Conservation (phyloP, 1,140 invertebrate genomes). For the Augochlora pura region DNA sequence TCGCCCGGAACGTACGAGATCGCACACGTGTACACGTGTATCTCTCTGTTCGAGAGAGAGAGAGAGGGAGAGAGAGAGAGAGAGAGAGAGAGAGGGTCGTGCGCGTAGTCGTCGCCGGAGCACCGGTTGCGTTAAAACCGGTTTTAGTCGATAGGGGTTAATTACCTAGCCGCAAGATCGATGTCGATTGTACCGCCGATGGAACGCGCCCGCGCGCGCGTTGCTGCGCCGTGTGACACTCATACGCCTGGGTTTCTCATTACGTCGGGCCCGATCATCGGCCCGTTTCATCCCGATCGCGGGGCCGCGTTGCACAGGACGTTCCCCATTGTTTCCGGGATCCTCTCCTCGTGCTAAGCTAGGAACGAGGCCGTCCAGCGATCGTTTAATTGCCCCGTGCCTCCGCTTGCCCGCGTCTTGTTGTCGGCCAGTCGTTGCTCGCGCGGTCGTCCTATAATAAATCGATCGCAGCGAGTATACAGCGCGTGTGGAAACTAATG, state of each 20-base stretch:
- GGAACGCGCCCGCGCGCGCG: too few species aligned
- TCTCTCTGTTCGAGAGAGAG: not conserved
- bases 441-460: too few species aligned
- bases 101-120: too few species aligned
- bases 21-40: slow-evolving; percentile 18
- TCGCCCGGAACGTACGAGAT: slow-evolving; percentile 23
- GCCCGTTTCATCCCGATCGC: not conserved
- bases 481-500: too few species aligned
- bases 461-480: too few species aligned
- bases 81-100: too few species aligned
- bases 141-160: slow-evolving; percentile 34
- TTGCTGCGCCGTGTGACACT: too few species aligned
- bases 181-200: slow-evolving; percentile 34
- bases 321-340: not conserved
- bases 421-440: not conserved
- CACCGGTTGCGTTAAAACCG: not conserved
- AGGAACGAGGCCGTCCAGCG: not conserved
- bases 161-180: slow-evolving; percentile 36
- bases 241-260: not conserved
- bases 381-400: not conserved
- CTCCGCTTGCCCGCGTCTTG: not conserved
- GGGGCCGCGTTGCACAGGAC: not conserved
- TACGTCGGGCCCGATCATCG: not conserved
- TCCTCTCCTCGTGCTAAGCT: not conserved
- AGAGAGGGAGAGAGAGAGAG: too few species aligned